These are phyloP conservation scores for Chironomus riparius DNA, from an alignment of 2,888 invertebrate genomes.

Conservation along the genomic window DNA sequence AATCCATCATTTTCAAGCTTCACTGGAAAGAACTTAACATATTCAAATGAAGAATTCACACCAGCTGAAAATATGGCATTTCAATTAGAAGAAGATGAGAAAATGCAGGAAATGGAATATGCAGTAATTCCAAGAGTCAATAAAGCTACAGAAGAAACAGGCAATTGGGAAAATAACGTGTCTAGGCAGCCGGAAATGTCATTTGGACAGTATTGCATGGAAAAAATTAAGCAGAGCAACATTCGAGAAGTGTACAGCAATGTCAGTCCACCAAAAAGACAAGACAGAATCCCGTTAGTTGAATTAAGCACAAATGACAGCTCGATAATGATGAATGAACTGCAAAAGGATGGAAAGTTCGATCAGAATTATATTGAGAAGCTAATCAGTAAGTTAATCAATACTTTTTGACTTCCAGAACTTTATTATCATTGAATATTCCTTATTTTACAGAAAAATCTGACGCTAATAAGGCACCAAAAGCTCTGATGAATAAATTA, in stretches of 20 bases:
- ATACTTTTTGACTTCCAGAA: background rate
- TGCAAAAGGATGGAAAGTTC: background rate
- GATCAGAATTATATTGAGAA: background rate
- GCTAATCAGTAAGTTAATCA: background rate
- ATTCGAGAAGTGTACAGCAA: background rate
- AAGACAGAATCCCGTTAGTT: conserved; percentile 31
- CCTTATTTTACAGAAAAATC: background rate
- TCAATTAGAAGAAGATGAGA: conserved; percentile 37
- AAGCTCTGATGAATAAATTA: background rate
- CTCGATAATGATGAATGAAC: background rate
- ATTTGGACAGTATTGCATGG: background rate
- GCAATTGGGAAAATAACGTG: background rate
- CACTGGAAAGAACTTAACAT: background rate
- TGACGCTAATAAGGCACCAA: background rate
- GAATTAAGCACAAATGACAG: conserved; percentile 27
- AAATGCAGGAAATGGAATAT: conserved; percentile 39
- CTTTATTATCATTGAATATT: background rate
- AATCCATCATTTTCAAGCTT: background rate
- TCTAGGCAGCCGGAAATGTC: background rate
- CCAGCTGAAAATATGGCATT: conserved; percentile 35
- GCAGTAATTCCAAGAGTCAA: conserved; percentile 35
- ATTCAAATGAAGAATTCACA: background rate
- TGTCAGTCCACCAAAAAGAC: conserved; percentile 31
- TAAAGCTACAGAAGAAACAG: background rate
- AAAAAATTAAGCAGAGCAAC: background rate